Evolutionary conservation across 2,797 vertebrate species (phyloP), one percentile per base, ranked within the genome.

Genomic region (Eremophila alpestris): DNA sequence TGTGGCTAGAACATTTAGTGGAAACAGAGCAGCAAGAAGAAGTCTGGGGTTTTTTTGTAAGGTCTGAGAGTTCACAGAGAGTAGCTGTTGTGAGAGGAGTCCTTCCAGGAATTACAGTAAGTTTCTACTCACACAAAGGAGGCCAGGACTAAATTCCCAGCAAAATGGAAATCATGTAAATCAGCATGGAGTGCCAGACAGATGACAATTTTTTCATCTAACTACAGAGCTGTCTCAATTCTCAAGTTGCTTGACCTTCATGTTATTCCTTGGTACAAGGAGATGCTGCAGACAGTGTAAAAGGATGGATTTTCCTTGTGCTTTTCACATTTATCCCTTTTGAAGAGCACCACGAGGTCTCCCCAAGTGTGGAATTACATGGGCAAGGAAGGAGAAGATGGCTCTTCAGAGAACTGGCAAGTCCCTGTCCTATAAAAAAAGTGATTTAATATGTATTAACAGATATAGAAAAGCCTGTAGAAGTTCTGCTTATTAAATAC

Each of bases 11-110:
- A 26, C 6, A 38, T 19, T 17, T 5, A 24, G 4, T 41, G 40
- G n/a, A 43, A 77, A 58, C 8, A 27, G 5, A 65, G 40, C 10
- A 80, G 59, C 18, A 45, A 87, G 40, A 54, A 78, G 19, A 75
- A 30, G 2, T 34, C 9, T 16, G 17, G 2, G 6, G 0, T 0
- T 0, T 26, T 26, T 36, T 38, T 11, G 1, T 27, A 18, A 43
- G 5, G 4, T 73, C 73, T 76, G 38, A 63, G 5, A 40, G 27
- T 26, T 17, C 29, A 17, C 5, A 5, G n/a, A 76, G 34, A 69
- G 34, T 8, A 65, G 9, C 7, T 81, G 8, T 49, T 38, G 17
- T 2, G 3, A 65, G 43, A 65, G 5, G n/a, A 83, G 4, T 59
- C 30, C 16, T 75, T 75, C 22, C 27, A 51, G 27, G 24, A 65